A percentile compares a stretch with the other conserved stretches of the same genome.
Conservation (phyloP, 2,113 vertebrate genomes). For the Pollachius pollachius region DNA sequence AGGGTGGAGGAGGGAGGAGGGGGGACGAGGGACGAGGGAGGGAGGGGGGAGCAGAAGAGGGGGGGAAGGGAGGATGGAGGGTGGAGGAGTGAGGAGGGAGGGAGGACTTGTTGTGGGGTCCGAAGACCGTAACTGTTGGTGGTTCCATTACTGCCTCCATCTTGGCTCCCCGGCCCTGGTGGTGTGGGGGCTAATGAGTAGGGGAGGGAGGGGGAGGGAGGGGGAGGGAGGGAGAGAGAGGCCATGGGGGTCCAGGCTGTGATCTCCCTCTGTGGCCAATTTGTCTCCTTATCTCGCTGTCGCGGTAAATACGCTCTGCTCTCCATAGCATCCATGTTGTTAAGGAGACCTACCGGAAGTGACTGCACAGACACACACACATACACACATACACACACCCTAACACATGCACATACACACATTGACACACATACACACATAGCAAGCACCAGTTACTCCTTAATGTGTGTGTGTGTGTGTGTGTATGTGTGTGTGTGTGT, state of each 20-base stretch:
- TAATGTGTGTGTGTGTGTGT: no score
- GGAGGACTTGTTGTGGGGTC: no score
- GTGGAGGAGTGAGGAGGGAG: background rate
- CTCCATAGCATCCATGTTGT: background rate
- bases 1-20: constrained; percentile 17
- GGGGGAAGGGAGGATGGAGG: background rate
- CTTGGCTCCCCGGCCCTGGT: constrained; percentile 32
- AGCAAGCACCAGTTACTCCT: no score
- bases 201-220: no score
- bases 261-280: constrained; percentile 60
- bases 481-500: no score
- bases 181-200: no score
- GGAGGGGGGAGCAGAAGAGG: constrained; percentile 24
- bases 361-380: no score
- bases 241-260: constrained; percentile 41
- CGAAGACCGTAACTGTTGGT: background rate
- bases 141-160: constrained; percentile 34
- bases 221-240: constrained; percentile 22
- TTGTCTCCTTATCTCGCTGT: constrained; percentile 50
- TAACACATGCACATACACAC: no score
- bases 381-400: no score
- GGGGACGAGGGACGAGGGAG: background rate
- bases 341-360: no score
- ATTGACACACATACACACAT: no score
- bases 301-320: constrained; percentile 29